Conservation (phyloP, 2,888 invertebrate genomes). For the Leistus spinibarbis region DNA sequence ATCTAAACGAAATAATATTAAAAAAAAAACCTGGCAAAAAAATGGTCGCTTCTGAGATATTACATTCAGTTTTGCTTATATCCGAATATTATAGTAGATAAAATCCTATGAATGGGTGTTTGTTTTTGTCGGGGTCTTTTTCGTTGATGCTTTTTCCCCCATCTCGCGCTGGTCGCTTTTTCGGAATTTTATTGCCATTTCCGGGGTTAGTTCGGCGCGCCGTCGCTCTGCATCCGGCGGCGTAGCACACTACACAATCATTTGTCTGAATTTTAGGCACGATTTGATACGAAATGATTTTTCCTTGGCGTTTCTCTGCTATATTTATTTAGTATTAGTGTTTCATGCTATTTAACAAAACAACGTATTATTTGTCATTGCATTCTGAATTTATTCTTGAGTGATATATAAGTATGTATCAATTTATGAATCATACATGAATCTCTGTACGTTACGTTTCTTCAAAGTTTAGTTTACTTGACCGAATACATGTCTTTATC, state of each 20-base stretch:
- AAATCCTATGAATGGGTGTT: not conserved
- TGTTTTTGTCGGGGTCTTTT: not conserved
- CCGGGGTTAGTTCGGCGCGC: constrained; percentile 47
- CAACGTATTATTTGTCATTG: too few relatives aligned
- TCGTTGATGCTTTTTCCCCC: not conserved
- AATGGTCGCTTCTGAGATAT: not conserved
- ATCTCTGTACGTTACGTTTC: too few relatives aligned
- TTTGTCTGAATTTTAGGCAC: constrained; percentile 51
- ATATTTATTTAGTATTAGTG: too few relatives aligned
- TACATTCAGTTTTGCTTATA: constrained; percentile 8
- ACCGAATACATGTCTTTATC: too few relatives aligned
- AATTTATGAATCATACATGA: too few relatives aligned
- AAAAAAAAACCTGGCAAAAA: constrained; percentile 1
- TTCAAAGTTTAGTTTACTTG: too few relatives aligned
- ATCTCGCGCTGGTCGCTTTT: not conserved
- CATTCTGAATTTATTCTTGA: too few relatives aligned
- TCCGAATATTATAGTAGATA: not conserved
- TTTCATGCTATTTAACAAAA: too few relatives aligned
- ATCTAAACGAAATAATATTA: not conserved
- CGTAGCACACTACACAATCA: constrained; percentile 43
- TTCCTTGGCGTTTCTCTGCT: not conserved
- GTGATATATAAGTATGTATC: too few relatives aligned
- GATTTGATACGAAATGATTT: constrained; percentile 48
- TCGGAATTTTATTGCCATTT: constrained; percentile 54
- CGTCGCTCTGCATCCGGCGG: constrained; percentile 47